A percentile compares a stretch with the other conserved stretches of the same genome.
phyloP scores from a whole-genome alignment of 2,797 vertebrate genomes.

The Oreochromis grahami region DNA sequence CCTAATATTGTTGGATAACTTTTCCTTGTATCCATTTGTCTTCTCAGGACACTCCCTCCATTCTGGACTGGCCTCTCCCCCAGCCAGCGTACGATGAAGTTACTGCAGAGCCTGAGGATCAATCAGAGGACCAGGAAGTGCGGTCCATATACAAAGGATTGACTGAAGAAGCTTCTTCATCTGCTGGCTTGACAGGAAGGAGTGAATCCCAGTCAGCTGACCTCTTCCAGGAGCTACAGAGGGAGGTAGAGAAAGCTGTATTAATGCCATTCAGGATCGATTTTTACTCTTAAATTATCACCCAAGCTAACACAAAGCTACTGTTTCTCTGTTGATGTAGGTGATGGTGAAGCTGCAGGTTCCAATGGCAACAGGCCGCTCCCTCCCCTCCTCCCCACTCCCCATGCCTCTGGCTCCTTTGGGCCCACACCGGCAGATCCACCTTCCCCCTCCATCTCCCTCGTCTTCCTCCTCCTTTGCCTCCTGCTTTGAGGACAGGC shows the following conservation, averaged over 20 bases:
- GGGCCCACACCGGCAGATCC: constrained; percentile 74
- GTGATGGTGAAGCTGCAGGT: constrained; percentile 91
- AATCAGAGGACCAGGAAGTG: constrained; percentile 90
- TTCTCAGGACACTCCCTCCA: constrained; percentile 78
- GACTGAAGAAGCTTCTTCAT: constrained; percentile 3
- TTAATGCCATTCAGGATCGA: background rate
- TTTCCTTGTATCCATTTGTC: background rate
- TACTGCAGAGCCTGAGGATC: constrained; percentile 77
- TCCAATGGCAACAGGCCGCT: constrained; percentile 74
- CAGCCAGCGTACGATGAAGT: constrained; percentile 92
- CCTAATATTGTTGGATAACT: background rate
- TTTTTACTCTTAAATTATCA: background rate
- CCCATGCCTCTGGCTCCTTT: constrained; percentile 69
- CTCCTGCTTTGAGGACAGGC: constrained; percentile 82
- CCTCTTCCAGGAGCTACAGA: constrained; percentile 93
- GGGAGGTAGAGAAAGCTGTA: constrained; percentile 71
- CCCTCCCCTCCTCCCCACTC: constrained; percentile 76
- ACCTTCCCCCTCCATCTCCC: constrained; percentile 70
- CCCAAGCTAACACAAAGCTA: background rate
- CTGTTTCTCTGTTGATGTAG: constrained; percentile 18
- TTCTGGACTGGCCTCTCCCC: constrained; percentile 89
- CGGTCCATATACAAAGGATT: constrained; percentile 83
- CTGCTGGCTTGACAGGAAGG: background rate
- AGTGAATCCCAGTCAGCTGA: constrained; percentile 84
- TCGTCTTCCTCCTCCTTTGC: constrained; percentile 73